phyloP scores from a whole-genome alignment of 2,113 vertebrate species.

The Ifrita kowaldi region DNA sequence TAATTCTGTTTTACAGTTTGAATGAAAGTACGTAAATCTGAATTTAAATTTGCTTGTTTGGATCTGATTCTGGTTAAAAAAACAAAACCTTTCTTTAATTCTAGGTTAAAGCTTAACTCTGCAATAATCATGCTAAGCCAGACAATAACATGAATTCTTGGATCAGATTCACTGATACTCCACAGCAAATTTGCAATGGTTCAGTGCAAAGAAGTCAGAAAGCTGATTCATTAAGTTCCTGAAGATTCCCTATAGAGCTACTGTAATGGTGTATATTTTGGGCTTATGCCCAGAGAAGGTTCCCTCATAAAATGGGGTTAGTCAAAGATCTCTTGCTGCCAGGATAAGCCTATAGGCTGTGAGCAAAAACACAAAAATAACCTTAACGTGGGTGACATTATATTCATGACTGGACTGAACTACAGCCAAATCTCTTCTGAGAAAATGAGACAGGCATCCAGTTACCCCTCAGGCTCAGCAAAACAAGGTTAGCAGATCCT shows the following conservation, averaged over 20 bases:
- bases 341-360: not conserved
- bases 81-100: not conserved
- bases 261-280: constrained; percentile 17
- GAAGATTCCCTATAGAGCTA: not conserved
- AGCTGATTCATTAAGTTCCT: not conserved
- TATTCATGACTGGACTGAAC: not conserved
- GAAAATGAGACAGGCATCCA: not conserved
- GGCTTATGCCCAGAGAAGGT: not conserved
- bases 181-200: not conserved
- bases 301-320: not conserved
- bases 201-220: constrained; percentile 5
- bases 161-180: not conserved
- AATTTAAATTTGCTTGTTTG: not conserved
- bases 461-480: not conserved
- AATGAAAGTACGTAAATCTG: not conserved
- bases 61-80: not conserved
- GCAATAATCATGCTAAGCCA: not conserved
- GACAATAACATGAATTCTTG: not conserved
- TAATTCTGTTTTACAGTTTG: not conserved
- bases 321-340: not conserved
- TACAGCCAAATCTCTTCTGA: not conserved
- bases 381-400: not conserved
- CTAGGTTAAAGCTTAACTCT: not conserved
- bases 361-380: not conserved
- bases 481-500: not conserved